Base-by-base conservation (phyloP, 2,888 invertebrate species). In the Aplocera efformata region DNA sequence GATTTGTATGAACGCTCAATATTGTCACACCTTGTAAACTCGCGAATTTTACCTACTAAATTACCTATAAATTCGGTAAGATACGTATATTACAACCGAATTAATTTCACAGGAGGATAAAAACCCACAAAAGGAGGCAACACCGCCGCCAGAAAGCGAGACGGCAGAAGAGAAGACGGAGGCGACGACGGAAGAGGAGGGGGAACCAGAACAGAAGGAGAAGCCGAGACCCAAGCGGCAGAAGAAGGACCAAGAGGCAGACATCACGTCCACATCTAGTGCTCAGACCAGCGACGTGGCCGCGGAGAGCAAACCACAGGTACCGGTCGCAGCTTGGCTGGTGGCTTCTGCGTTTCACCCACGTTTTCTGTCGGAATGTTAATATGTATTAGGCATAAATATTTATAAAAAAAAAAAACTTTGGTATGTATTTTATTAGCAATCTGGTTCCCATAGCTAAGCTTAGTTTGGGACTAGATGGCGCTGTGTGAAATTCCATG, bases 221-320 rank as follows among this genome's bases (percentile, higher is more conserved):
- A 63, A 53, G 26, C 65, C 64, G 29, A 60, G 55, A 26, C 58
- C 46, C n/a, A 82, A 76, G 42, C 51, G 74, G 24, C 67, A 66
- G 44, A 79, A 72, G 57, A 72, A 68, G 21, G 78, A 78, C 1
- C 79, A 86, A 36, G 80, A 83, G 21, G 81, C 71, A 5, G 79
- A 85, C 52, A 73, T 81, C 7, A 69, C 80, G 0, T 85, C 84
- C n/a, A 83, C 85, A 0, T 76, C 79, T 0, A 72, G 67, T 10
- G 77, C 72, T 0, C 73, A 71, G 36, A 44, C 72, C 0, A 55
- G 52, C 7, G 63, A 63, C 0, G 56, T 53, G 0, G 47, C 43
- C 0, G 65, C 63, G 1, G 68, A 60, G 0, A 52, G 32, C 1
- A 70, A 73, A 40, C 75, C 78, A 10, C 69, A 77, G 76, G 79